Evolutionary conservation across 2,113 vertebrate genomes (phyloP), one percentile per base, ranked within the genome.

Genomic region (Alethe castanea): DNA sequence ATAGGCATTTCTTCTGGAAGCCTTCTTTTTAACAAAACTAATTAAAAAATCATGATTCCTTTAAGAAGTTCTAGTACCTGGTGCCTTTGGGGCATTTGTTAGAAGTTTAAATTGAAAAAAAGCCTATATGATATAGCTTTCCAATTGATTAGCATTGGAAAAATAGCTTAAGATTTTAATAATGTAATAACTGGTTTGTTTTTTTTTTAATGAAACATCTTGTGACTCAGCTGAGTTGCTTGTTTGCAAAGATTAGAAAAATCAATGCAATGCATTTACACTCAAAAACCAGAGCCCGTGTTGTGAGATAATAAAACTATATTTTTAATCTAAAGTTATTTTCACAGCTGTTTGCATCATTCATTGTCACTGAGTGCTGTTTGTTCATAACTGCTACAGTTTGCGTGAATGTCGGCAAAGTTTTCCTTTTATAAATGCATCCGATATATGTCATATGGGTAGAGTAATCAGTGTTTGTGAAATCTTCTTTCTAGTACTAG

Each of bases 151-250:
- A 95, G 17, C 29, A 67, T 3, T 47, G 45, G 40, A 53, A 91
- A 82, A 90, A 66, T 24, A 96, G 77, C 38, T 86, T 80, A 97
- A 95, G 38, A 80, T 93, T 96, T 97, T 92, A 96, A 94, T 96
- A 96, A 94, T 69, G 62, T 86, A 33, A 85, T 92, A 94, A 91
- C 78, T 93, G 6, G 84, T 26, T 52, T 52, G 14, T 50, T 26
- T 25, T 88, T 96, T 52, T 71, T 94, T 96, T 93, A 53, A 96
- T 93, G 28, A 96, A 90, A 85, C 48, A 24, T 28, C 56, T 81
- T 91, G 53, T 92, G 95, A 84, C 62, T 93, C 84, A 92, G 59
- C 64, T 82, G 71, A 96, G 86, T 86, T 90, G 19, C 50, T 96
- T 95, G 33, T 94, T 97, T 97, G 16, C 42, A 92, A 94, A 94